Conservation (phyloP, 1,140 invertebrate species). For the Heliconius hewitsoni region DNA sequence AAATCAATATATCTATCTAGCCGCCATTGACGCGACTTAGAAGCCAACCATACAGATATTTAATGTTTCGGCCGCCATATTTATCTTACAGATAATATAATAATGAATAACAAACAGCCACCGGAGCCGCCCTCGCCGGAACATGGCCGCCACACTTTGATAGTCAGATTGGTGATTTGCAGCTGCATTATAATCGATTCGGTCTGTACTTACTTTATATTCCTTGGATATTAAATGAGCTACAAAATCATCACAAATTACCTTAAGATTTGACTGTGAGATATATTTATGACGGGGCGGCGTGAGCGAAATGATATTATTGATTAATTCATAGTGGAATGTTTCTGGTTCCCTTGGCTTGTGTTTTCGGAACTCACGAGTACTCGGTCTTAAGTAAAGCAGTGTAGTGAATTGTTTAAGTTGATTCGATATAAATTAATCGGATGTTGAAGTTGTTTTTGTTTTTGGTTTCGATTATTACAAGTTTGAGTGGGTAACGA, state of each 20-base stretch:
- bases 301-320: conserved; percentile 51
- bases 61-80: conserved; percentile 45
- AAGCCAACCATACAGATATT: background rate
- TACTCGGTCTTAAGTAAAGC: background rate
- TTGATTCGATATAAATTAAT: background rate
- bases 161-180: conserved; percentile 73
- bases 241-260: conserved; percentile 80
- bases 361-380: conserved; percentile 25
- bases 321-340: conserved; percentile 66
- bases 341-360: conserved; percentile 45
- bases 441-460: no score
- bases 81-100: conserved; percentile 47
- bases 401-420: conserved; percentile 12
- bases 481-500: no score
- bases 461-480: no score
- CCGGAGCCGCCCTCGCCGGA: conserved; percentile 43
- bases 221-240: conserved; percentile 80
- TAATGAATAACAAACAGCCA: conserved; percentile 56
- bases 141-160: conserved; percentile 59
- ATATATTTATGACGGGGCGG: conserved; percentile 72
- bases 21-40: background rate
- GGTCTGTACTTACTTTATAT: conserved; percentile 71
- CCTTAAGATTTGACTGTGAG: conserved; percentile 79
- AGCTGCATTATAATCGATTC: conserved; percentile 72
- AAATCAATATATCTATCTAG: background rate